These are phyloP conservation scores for Tanypteryx hageni DNA, from an alignment of 2,888 invertebrate species.

Conservation along the genomic window DNA sequence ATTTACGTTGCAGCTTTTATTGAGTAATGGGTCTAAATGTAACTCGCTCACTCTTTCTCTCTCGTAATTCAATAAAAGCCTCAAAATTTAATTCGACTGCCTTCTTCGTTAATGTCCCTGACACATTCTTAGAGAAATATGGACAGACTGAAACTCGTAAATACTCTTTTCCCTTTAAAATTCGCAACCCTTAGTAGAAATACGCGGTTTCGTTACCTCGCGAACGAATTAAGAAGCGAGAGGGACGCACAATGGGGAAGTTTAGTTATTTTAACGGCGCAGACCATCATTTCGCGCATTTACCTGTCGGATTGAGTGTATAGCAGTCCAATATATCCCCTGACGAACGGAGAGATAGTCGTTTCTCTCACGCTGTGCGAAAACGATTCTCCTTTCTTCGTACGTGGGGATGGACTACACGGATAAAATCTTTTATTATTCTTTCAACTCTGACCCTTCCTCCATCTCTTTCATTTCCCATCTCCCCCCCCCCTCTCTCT, in stretches of 20 bases:
- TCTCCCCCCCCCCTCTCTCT: neutral
- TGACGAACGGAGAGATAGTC: neutral
- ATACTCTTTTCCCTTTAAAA: too few species aligned
- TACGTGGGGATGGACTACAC: neutral
- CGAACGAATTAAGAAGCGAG: neutral
- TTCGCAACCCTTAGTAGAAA: neutral
- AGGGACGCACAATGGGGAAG: neutral
- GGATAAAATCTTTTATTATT: neutral
- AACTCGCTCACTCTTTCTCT: too few species aligned
- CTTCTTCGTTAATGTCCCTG: too few species aligned
- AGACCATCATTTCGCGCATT: neutral
- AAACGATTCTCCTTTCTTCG: neutral
- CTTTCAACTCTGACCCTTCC: neutral
- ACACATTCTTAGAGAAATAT: too few species aligned
- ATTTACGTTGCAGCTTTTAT: too few species aligned
- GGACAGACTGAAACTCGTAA: too few species aligned
- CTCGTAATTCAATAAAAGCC: too few species aligned
- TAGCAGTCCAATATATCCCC: conserved; percentile 3
- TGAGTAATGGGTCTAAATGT: too few species aligned
- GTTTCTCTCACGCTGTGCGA: neutral
- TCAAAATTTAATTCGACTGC: too few species aligned
- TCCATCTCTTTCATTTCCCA: neutral
- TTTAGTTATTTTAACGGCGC: neutral
- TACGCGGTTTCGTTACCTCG: conserved; percentile 3
- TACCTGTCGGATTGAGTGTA: neutral